Evolutionary conservation across 2,888 invertebrate genomes (phyloP).

Genomic region (Lasioglossum malachurum): DNA sequence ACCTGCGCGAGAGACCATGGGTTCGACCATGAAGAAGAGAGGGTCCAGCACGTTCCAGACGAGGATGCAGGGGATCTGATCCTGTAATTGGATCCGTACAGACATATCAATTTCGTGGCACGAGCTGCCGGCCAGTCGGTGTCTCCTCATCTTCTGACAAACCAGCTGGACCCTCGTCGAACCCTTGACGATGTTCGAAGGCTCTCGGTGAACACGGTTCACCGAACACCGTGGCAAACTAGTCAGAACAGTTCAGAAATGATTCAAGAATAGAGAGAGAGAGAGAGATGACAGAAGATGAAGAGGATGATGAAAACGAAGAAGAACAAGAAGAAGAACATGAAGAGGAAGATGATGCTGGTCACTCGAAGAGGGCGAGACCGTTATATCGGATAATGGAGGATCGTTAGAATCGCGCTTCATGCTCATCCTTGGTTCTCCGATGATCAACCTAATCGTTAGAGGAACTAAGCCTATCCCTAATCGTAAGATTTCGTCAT

Average conservation of each 20-base stretch:
- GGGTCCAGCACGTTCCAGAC: not conserved
- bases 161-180: constrained; percentile 28
- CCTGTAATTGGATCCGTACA: constrained; percentile 47
- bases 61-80: constrained; percentile 1
- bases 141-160: constrained; percentile 10
- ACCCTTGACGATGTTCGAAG: not conserved
- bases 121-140: constrained; percentile 24
- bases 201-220: constrained; percentile 1
- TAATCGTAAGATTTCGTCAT: constrained; percentile 72
- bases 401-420: constrained; percentile 53
- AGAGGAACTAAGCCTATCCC: constrained; percentile 57
- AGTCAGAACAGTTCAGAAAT: not conserved
- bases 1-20: constrained; percentile 64
- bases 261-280: not conserved
- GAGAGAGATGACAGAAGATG: not conserved
- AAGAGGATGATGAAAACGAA: not conserved
- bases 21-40: not conserved
- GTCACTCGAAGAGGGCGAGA: constrained; percentile 23
- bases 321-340: not conserved
- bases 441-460: constrained; percentile 41
- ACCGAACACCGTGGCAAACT: not conserved
- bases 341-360: not conserved
- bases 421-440: constrained; percentile 53
- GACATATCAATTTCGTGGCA: constrained; percentile 70
- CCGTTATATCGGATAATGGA: constrained; percentile 10